Base-by-base conservation (phyloP, 2,113 vertebrate species). In the Pangasianodon hypophthalmus region DNA sequence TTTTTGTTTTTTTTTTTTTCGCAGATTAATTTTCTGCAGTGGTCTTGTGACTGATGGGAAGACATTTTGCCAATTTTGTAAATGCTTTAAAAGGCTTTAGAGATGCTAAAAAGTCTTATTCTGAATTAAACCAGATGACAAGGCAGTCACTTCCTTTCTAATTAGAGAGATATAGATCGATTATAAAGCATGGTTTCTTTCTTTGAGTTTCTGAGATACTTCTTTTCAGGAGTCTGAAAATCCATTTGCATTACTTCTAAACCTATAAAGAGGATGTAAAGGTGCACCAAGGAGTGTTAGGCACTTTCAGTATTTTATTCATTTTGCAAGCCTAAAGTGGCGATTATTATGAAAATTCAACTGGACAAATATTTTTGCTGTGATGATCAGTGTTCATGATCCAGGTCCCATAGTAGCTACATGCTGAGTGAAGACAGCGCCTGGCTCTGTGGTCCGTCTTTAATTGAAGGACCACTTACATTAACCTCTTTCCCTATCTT, bases 401-500 rank as follows among this genome's bases (percentile, higher is more conserved):
- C 87, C 85, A 91, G 86, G 89, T 90, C 89, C 71, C 88, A 91
- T 90, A 93, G 93, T 92, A 91, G 29, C 44, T 62, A 88, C 91
- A 90, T 93, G 91, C 92, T 90, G 67, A 50, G 88, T 92, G 91
- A 92, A 88, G 91, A 92, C 90, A 37, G 88, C 91, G 91, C 92
- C 91, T 90, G 88, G 90, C 93, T 91, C 92, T 92, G 91, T 90
- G 92, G 92, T 92, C 93, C 91, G 92, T 91, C 75, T 91, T 87
- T 95, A 96, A 96, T 95, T 96, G 93, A 92, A 87, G 94, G 94
- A 92, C 91, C 94, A 95, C 92, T 80, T 92, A 93, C 89, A 95
- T 95, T 94, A 94, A 88, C 93, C 93, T 93, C 90, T 90, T 2
- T 44, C 75, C 37, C 37, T 37, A 80, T 90, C 92, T 92, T 93